Percentiles rank a stretch among this genome's conserved stretches.
These are phyloP conservation scores for Leptatherina wallacei DNA, from an alignment of 2,797 vertebrate species.

Conservation along the genomic window DNA sequence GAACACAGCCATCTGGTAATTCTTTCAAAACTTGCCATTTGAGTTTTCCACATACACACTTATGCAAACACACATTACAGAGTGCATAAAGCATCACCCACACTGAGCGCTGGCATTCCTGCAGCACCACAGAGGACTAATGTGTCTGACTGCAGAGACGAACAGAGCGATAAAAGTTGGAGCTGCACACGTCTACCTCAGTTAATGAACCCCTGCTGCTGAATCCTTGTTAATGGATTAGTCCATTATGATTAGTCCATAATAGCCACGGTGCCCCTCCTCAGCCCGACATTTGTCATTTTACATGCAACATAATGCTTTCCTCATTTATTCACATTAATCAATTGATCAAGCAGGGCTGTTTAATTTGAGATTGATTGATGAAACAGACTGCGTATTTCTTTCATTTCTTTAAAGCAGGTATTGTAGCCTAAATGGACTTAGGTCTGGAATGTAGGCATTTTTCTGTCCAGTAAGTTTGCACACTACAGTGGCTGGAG, in stretches of 20 bases:
- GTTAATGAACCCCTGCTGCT: conserved; percentile 81
- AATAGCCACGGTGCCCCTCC: conserved; percentile 61
- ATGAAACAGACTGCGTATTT: conserved; percentile 45
- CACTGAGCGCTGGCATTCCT: conserved; percentile 30
- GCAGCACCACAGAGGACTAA: conserved; percentile 55
- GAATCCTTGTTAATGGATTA: conserved; percentile 80
- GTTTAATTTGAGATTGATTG: conserved; percentile 69
- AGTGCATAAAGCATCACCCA: conserved; percentile 13
- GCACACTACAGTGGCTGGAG: too few species aligned
- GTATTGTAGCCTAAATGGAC: conserved; percentile 10
- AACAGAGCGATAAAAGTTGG: conserved; percentile 67
- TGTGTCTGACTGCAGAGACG: conserved; percentile 54
- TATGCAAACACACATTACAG: conserved; percentile 36
- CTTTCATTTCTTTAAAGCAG: conserved; percentile 13
- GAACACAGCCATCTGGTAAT: conserved; percentile 82
- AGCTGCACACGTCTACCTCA: conserved; percentile 71
- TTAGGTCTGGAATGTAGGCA: not conserved
- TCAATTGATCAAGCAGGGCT: conserved; percentile 63
- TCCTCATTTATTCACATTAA: conserved; percentile 65
- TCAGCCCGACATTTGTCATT: conserved; percentile 73
- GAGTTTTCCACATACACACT: conserved; percentile 33
- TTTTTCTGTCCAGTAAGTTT: too few species aligned
- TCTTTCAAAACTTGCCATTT: conserved; percentile 75
- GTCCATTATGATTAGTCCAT: conserved; percentile 77
- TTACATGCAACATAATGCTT: conserved; percentile 60